Conservation (phyloP, 2,113 vertebrate species). For the Carlito syrichta region DNA sequence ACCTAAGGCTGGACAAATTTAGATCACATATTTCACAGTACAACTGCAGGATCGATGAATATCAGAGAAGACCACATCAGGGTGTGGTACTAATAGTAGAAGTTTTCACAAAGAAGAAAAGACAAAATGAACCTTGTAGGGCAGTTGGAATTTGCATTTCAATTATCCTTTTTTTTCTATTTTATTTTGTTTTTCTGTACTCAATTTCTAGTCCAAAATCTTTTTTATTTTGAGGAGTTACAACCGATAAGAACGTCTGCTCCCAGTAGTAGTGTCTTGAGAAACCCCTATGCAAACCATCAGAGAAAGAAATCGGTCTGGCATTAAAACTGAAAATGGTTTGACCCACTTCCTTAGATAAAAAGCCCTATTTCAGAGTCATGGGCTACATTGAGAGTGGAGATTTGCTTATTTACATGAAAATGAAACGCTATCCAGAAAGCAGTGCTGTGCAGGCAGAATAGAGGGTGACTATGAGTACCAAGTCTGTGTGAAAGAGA, state of each 20-base stretch:
- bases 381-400: not conserved
- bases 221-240: not conserved
- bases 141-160: not conserved
- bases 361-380: not conserved
- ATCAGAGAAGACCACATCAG: not conserved
- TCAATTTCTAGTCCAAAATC: not conserved
- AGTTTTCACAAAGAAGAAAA: not conserved
- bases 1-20: not conserved
- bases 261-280: not conserved
- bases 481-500: not conserved
- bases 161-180: not conserved
- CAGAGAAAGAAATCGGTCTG: not conserved
- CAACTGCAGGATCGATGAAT: not conserved
- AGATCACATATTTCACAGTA: not conserved
- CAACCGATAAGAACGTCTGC: not conserved
- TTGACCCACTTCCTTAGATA: not conserved
- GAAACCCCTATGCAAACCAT: not conserved
- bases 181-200: not conserved
- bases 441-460: not conserved
- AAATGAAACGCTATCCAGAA: not conserved
- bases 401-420: not conserved
- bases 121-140: not conserved
- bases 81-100: not conserved
- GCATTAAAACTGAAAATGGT: not conserved
- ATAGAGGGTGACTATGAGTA: not conserved